Conservation (phyloP, 2,113 vertebrate genomes). For the Vireo altiloquus region DNA sequence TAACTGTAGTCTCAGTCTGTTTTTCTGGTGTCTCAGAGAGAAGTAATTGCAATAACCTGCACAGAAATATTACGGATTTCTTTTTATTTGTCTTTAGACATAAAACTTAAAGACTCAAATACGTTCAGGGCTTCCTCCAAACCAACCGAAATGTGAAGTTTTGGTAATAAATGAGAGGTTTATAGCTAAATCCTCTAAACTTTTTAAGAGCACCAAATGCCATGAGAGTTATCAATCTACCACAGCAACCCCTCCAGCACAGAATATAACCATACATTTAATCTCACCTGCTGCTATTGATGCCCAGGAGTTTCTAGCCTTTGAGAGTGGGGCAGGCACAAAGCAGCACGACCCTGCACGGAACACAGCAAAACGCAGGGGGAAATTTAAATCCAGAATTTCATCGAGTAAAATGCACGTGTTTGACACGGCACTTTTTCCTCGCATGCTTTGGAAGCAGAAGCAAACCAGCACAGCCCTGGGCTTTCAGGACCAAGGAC, state of each 20-base stretch:
- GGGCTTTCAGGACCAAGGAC: neutral
- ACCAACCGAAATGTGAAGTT: neutral
- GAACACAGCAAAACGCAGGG: neutral
- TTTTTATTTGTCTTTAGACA: slow-evolving; percentile 9
- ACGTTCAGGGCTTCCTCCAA: neutral
- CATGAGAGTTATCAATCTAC: neutral
- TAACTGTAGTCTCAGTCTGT: neutral
- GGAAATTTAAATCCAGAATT: neutral
- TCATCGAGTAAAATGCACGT: neutral
- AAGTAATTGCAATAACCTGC: neutral
- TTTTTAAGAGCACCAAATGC: neutral
- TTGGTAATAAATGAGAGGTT: neutral
- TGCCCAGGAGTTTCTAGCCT: neutral
- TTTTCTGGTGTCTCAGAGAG: neutral
- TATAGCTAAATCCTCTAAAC: neutral
- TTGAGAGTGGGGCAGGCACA: neutral
- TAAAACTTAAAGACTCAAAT: slow-evolving; percentile 2
- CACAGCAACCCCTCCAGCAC: neutral
- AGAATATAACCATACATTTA: neutral
- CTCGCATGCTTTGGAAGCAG: neutral
- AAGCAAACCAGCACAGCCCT: neutral
- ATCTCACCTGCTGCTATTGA: neutral
- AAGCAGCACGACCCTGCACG: neutral
- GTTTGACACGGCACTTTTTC: neutral
- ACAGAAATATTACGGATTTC: slow-evolving; percentile 3